These are phyloP conservation scores for Brachyalestes nurse DNA, from an alignment of 2,797 vertebrate genomes.

Conservation along the genomic window DNA sequence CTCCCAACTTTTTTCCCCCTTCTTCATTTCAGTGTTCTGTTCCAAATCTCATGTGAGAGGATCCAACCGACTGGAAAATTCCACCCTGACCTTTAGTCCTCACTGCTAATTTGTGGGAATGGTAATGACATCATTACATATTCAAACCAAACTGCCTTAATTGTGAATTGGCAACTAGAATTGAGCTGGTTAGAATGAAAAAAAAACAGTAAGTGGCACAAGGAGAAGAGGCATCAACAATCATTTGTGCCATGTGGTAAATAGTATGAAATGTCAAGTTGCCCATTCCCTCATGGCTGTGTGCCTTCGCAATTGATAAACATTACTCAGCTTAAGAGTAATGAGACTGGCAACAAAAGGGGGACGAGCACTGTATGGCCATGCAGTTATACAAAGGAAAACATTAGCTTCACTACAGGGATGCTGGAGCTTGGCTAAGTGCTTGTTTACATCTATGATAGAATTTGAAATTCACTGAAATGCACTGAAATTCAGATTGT, in stretches of 20 bases:
- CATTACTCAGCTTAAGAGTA: slow-evolving; percentile 90
- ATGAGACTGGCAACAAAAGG: slow-evolving; percentile 76
- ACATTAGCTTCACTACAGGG: slow-evolving; percentile 37
- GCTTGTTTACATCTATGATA: slow-evolving; percentile 35
- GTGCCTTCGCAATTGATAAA: slow-evolving; percentile 88
- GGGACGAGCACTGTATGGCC: neutral
- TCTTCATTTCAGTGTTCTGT: slow-evolving; percentile 63
- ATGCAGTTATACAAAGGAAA: slow-evolving; percentile 20
- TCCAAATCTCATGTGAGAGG: slow-evolving; percentile 92
- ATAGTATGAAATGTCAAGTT: slow-evolving; percentile 97
- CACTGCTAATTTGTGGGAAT: slow-evolving; percentile 93
- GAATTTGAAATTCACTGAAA: too few species aligned
- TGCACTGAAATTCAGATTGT: neutral
- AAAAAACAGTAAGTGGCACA: slow-evolving; percentile 82
- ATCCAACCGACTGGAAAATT: slow-evolving; percentile 95
- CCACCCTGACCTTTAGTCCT: slow-evolving; percentile 94
- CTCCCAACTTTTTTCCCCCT: slow-evolving; percentile 73
- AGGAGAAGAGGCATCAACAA: slow-evolving; percentile 74
- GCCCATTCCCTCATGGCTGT: slow-evolving; percentile 87
- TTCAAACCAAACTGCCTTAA: slow-evolving; percentile 98
- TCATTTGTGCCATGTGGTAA: slow-evolving; percentile 94
- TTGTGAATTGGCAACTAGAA: slow-evolving; percentile 94
- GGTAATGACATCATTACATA: slow-evolving; percentile 98
- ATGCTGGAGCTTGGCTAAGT: slow-evolving; percentile 13
- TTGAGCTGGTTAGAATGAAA: slow-evolving; percentile 89